These are phyloP conservation scores for Mythimna impura DNA, from an alignment of 2,888 invertebrate genomes.

Conservation along the genomic window DNA sequence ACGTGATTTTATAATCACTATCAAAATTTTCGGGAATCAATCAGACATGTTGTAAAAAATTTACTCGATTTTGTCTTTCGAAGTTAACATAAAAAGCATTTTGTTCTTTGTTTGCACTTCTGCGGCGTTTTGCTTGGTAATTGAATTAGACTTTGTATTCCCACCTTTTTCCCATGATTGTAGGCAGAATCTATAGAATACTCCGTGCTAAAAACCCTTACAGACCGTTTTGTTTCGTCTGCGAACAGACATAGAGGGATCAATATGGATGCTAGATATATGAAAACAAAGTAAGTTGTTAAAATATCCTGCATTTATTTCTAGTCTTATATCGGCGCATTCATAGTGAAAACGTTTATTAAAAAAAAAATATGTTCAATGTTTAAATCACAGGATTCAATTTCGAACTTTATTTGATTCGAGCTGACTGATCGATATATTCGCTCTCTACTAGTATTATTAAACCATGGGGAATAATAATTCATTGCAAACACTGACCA, in stretches of 20 bases:
- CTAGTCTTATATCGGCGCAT: conserved; percentile 25
- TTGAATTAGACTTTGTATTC: too few species aligned
- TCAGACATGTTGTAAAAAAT: too few species aligned
- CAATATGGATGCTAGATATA: background rate
- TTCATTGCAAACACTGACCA: too few species aligned
- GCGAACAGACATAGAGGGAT: background rate
- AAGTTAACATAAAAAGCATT: too few species aligned
- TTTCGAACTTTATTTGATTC: background rate
- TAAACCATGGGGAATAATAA: background rate
- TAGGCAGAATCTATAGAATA: background rate
- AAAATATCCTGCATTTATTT: conserved; percentile 27
- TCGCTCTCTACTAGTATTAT: conserved; percentile 27
- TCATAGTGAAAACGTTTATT: background rate
- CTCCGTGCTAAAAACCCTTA: background rate
- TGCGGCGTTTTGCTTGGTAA: too few species aligned
- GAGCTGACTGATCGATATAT: background rate
- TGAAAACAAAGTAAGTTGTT: background rate
- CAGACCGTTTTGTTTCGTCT: background rate
- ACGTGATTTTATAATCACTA: too few species aligned
- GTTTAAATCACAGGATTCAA: too few species aligned
- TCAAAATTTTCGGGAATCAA: too few species aligned
- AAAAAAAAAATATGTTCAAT: background rate
- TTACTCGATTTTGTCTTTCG: too few species aligned
- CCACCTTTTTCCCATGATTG: too few species aligned
- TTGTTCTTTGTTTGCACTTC: too few species aligned